Base-by-base conservation (phyloP, 2,888 invertebrate genomes). In the Ecliptopera silaceata region DNA sequence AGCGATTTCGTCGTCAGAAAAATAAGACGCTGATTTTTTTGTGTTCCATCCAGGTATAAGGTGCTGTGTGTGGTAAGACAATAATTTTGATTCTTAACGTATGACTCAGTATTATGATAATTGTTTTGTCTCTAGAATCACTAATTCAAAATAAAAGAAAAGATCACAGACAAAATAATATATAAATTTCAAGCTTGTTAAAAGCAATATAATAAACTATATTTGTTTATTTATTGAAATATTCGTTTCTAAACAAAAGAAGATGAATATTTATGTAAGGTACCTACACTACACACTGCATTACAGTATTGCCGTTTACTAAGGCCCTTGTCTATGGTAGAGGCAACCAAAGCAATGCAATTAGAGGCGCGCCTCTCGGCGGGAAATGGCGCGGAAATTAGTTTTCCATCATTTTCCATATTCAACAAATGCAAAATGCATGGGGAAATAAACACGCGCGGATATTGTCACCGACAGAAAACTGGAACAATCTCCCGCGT, bases 341-440 rank as follows among this genome's bases (percentile, higher is more conserved):
- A 66, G 62, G 65, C 63, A 63, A 59, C 57, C 62, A 61, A 58
- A 56, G 57, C 64, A 63, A 65, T 61, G 65, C 57, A 61, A 61
- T 64, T 59, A 66, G 55, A 60, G 51, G 51, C 52, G 56, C 44
- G 57, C 57, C 34, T 52, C 59, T 63, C 58, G 64, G 58, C 70
- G 71, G 90, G 88, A 89, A 85, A 89, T 87, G 77, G 74, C 72
- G 71, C 69, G 78, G 91, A 89, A 88, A 91, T 90, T 81, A 85
- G 79, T 80, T 84, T 88, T 80, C 82, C 74, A 84, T 86, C 86
- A 79, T 80, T 84, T 88, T 81, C 82, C 74, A 86, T 86, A 86
- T 86, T 84, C 82, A 83, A 89, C 82, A 86, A 88, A 87, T 78
- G 80, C 66, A 70, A 86, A 88, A 87, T 78, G 80, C 66, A 70